Base-by-base conservation (phyloP, 2,113 vertebrate species). In the Caloenas nicobarica region DNA sequence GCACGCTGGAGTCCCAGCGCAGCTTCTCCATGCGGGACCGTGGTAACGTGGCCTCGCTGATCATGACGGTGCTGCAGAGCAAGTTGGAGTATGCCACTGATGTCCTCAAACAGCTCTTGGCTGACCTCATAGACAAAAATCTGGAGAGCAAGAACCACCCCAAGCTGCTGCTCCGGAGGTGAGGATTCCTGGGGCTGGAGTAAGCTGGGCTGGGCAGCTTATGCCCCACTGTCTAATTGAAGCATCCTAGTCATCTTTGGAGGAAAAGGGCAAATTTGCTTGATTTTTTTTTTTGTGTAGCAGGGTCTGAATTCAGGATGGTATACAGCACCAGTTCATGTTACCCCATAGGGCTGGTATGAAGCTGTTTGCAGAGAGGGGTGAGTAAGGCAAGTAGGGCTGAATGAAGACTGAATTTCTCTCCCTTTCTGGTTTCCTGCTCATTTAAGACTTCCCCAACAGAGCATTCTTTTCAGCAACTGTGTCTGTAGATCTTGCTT, bases 141-240 rank as follows among this genome's bases (percentile, higher is more conserved):
- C 98, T 99, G 97, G 99, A 99, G 98, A 99, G 99, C 98, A 99
- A 99, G 97, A 99, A 99, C 97, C 99, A 99, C 86, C 99, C 99
- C 80, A 99, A 99, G 96, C 97, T 99, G 69, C 97, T 99, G 66
- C 98, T 99, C 15, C 97, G 99, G 69, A 99, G 99, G 99, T 99
- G 85, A 98, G 66, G 77, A 4, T 26, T 60, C 1, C 44, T 36
- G 51, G 80, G 54, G 5, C 2, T 28, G 51, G 31, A 66, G 50
- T 5, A 33, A 72, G 9, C 10, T 2, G 1, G 22, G 29, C 17
- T n/a, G 56, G 23, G 70, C 33, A 17, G 16, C 28, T 10, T 33
- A 38, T n/a, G 26, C 3, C 16, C 60, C 7, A 2, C 38, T 64
- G 48, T 29, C 10, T 42, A 21, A 8, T 4, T 2, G 2, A 17